Evolutionary conservation across 2,113 vertebrate genomes (phyloP), one percentile per base, ranked within the genome.

Genomic region (Rana temporaria): DNA sequence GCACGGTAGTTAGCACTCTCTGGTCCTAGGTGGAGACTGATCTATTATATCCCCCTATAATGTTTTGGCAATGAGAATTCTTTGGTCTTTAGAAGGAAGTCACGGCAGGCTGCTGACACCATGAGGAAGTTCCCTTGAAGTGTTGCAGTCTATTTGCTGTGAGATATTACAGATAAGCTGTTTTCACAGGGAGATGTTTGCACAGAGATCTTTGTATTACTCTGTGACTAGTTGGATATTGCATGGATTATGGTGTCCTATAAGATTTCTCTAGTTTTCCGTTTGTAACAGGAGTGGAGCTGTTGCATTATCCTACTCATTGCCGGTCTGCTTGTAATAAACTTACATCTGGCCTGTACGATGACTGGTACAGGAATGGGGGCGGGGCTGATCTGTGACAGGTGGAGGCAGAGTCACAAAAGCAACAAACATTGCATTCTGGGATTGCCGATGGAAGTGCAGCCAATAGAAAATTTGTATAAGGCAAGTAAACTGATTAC

Each of bases 111-210:
- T 32, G 19, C 17, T 17, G 30, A 8, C 24, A 30, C 8, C 16
- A 26, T 24, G 17, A 72, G 69, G 6, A 18, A 18, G 16, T 30
- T 20, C 20, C 19, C 38, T 15, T 38, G 20, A 42, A 53, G 42
- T 26, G 16, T 56, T 22, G 4, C 52, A 7, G 24, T 12, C 65
- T 65, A 56, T 30, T 56, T 9, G 4, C 63, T 38, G 56, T 20
- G n/a, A 65, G 32, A 20, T n/a, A 14, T 63, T 56, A 22, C 6
- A 59, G 64, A 15, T 83, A 14, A 48, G 48, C 26, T 67, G 22
- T 52, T 53, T 81, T 63, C 38, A 81, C 79, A 72, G 18, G 14
- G 38, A 48, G 68, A 71, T 80, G 57, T 72, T 64, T 81, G 42
- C 53, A 64, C 68, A 72, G 63, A 57, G 56, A 63, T 63, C 32